Evolutionary conservation across 1,140 invertebrate genomes (phyloP), one percentile per base, ranked within the genome.

Genomic region (Anoplolepis gracilipes): DNA sequence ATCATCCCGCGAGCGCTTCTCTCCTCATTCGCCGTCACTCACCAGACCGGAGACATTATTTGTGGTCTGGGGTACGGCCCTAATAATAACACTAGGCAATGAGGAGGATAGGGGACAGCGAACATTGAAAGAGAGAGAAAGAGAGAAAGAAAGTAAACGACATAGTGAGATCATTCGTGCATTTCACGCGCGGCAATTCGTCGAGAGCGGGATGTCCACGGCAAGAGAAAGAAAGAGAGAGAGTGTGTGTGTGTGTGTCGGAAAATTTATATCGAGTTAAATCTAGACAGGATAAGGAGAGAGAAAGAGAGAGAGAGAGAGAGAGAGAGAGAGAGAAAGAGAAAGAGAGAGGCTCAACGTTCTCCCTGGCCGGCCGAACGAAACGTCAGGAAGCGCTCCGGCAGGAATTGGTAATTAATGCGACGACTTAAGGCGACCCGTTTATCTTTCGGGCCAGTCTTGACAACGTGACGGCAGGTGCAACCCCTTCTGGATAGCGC

Each of bases 391-490:
- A 77, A 49, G 22, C 65, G 16, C 13, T 55, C 30, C 22, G 59
- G 7, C 39, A 61, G 79, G 84, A 84, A 89, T 90, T 78, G 88
- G 85, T 90, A 90, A 91, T 91, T 91, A 91, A 91, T 91, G 90
- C 73, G 46, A 72, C 59, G 85, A 87, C 75, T 87, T 87, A 88
- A 86, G 53, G 61, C 84, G 64, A 64, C 76, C 86, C 77, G 90
- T 91, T 91, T 91, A 91, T 91, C 90, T 91, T 86, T 91, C 64
- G 62, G 72, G 67, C 69, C 67, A 49, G 84, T 36, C 61, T 64
- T 62, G 91, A 93, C 89, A 73, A 77, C 64, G 36, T 64, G 84
- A 70, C 85, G 89, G 87, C 92, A 93, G 92, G 92, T 93, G 93
- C 89, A 84, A 90, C 90, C 87, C 87, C 67, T 90, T 88, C 86